phyloP scores from a whole-genome alignment of 2,113 vertebrate species.

The Dicerorhinus sumatrensis region DNA sequence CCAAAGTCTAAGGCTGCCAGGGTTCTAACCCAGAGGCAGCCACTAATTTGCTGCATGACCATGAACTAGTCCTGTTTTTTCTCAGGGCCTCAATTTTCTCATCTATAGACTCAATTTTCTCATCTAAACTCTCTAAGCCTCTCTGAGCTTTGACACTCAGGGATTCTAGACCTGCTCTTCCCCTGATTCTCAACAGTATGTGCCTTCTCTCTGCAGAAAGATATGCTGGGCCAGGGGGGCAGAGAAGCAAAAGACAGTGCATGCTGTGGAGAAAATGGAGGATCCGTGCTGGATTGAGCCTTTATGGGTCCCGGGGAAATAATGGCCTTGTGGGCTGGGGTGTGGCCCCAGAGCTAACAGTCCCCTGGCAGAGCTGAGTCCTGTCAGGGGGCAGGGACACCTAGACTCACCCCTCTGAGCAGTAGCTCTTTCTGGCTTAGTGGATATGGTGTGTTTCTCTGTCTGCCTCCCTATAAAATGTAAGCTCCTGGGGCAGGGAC shows the following conservation, averaged over 20 bases:
- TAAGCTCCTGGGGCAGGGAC: background rate
- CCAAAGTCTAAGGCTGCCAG: background rate
- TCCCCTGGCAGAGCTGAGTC: background rate
- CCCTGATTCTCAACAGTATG: background rate
- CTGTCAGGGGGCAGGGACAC: background rate
- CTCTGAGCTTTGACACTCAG: background rate
- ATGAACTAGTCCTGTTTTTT: background rate
- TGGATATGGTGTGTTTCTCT: background rate
- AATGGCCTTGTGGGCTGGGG: background rate
- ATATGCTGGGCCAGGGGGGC: too few relatives aligned
- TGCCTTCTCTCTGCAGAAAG: background rate
- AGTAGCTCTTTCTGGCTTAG: background rate
- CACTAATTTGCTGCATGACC: too few relatives aligned
- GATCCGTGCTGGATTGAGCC: fast-evolving
- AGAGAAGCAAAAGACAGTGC: fast-evolving
- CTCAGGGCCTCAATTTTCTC: background rate
- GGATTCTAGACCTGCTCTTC: background rate
- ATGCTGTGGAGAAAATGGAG: background rate
- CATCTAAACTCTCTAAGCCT: too few relatives aligned
- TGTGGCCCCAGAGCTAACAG: background rate
- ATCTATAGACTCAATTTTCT: background rate
- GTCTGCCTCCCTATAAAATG: background rate
- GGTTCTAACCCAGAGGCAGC: background rate
- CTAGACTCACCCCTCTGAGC: background rate
- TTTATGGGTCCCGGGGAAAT: background rate